Conservation (phyloP, 2,888 invertebrate genomes). For the Drosophila kuntzei region DNA sequence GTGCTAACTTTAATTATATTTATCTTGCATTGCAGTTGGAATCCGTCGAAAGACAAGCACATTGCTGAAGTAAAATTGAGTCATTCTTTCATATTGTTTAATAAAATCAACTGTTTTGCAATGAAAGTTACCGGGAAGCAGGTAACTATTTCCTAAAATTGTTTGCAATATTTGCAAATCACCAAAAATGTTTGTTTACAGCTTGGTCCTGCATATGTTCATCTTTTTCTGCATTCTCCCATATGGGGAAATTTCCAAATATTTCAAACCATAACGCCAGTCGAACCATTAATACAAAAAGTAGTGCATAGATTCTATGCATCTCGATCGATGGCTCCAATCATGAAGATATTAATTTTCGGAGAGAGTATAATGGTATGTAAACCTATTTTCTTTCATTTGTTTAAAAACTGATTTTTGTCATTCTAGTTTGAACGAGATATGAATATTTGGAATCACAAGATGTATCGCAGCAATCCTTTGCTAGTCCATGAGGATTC, state of each 20-base stretch:
- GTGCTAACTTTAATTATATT: too few relatives aligned
- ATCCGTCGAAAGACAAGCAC: constrained; percentile 25
- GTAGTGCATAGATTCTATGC: constrained; percentile 92
- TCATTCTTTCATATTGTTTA: constrained; percentile 35
- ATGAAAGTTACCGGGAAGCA: constrained; percentile 37
- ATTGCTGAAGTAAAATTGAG: constrained; percentile 40
- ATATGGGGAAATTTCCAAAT: constrained; percentile 88
- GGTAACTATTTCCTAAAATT: constrained; percentile 11
- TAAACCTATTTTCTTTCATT: background rate
- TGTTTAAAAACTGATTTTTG: background rate
- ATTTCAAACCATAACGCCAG: constrained; percentile 92
- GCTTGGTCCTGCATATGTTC: constrained; percentile 92
- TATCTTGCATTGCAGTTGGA: constrained; percentile 31
- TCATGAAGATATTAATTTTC: constrained; percentile 89
- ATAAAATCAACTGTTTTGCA: constrained; percentile 31
- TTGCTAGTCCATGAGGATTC: constrained; percentile 91
- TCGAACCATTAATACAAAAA: constrained; percentile 91
- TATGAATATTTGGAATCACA: constrained; percentile 94
- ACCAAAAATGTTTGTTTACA: constrained; percentile 64
- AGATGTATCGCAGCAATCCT: constrained; percentile 90
- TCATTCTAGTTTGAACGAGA: constrained; percentile 92
- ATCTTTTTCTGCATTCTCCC: constrained; percentile 88
- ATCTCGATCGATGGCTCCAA: constrained; percentile 87
- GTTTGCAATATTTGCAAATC: background rate
- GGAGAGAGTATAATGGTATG: constrained; percentile 90